Evolutionary conservation across 2,888 invertebrate species (phyloP).

Genomic region (Pachydiplax longipennis): DNA sequence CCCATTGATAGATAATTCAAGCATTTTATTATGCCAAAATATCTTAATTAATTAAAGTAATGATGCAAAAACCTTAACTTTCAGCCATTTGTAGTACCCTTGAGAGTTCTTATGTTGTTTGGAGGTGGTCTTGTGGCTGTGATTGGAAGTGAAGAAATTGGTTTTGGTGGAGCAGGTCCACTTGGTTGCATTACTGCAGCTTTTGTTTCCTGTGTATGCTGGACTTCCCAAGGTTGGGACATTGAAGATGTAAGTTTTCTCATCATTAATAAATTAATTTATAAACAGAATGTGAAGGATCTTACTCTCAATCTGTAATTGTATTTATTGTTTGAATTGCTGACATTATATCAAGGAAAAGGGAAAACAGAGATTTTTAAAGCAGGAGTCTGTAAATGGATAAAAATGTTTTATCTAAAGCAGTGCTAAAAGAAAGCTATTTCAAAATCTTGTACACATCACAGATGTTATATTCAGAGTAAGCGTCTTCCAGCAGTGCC

Average conservation of each 20-base stretch:
- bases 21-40: no score
- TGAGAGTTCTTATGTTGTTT: conserved; percentile 80
- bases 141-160: conserved; percentile 84
- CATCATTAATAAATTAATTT: neutral
- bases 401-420: no score
- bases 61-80: neutral
- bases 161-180: conserved; percentile 78
- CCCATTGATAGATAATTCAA: no score
- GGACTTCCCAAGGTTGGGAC: conserved; percentile 86
- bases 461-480: no score
- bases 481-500: no score
- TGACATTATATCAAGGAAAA: no score
- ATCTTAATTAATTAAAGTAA: no score
- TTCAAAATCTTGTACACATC: no score
- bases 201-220: conserved; percentile 81
- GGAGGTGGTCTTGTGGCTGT: conserved; percentile 84
- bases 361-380: no score
- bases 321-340: no score
- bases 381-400: no score
- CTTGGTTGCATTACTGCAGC: conserved; percentile 83
- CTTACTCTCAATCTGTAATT: neutral
- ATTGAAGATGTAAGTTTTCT: conserved; percentile 63
- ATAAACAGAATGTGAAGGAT: neutral
- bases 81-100: conserved; percentile 78
- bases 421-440: no score